These are phyloP conservation scores for Taenioides sp. DNA, from an alignment of 2,797 vertebrate genomes.

Conservation along the genomic window DNA sequence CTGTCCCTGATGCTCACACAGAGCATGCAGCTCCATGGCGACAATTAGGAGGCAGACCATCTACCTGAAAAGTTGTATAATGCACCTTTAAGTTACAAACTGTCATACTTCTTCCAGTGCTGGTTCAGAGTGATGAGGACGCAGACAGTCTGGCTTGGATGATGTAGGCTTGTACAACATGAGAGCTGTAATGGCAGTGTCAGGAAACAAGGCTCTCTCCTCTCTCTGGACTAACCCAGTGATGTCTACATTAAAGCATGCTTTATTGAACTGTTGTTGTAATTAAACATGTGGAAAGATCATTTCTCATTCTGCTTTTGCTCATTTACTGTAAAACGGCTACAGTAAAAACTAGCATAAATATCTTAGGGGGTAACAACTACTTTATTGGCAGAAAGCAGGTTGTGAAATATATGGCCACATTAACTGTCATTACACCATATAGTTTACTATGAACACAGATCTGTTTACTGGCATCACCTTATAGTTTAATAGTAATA, in stretches of 20 bases:
- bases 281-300: constrained; percentile 19
- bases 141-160: constrained; percentile 3
- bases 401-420: too few relatives aligned
- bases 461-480: too few relatives aligned
- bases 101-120: too few relatives aligned
- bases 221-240: not conserved
- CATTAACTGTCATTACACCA: too few relatives aligned
- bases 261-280: constrained; percentile 12
- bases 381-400: not conserved
- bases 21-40: too few relatives aligned
- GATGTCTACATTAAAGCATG: not conserved
- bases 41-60: too few relatives aligned
- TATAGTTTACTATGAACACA: too few relatives aligned
- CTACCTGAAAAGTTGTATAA: too few relatives aligned
- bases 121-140: not conserved
- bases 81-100: too few relatives aligned
- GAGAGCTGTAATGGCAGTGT: constrained; percentile 21
- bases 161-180: not conserved
- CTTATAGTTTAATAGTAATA: too few relatives aligned
- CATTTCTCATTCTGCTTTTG: not conserved
- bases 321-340: not conserved
- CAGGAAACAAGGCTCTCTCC: constrained; percentile 15
- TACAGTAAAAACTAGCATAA: not conserved
- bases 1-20: too few relatives aligned
- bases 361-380: not conserved